phyloP scores from a whole-genome alignment of 2,113 vertebrate species.

The Gorsachius goisagi region DNA sequence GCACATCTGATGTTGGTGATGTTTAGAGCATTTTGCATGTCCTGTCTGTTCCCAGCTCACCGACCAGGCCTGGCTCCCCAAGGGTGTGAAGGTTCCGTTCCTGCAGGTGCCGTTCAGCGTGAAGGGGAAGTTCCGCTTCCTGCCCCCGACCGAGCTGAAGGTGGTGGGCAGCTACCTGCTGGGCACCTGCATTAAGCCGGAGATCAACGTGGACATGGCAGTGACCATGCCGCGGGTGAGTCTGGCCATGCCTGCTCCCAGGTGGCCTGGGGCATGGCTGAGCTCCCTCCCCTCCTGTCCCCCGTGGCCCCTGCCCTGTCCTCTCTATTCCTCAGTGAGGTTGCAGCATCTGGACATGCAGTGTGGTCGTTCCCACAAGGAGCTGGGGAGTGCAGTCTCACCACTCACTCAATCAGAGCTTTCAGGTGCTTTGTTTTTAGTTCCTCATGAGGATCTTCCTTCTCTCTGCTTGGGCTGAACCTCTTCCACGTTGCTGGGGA shows the following conservation, averaged over 20 bases:
- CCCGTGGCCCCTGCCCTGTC: rapidly evolving
- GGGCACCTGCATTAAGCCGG: slow-evolving; percentile 87
- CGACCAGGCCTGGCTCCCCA: slow-evolving; percentile 86
- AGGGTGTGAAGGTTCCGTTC: slow-evolving; percentile 83
- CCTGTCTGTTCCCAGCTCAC: slow-evolving; percentile 71
- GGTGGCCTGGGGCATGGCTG: neutral
- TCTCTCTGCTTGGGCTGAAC: neutral
- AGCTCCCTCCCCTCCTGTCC: neutral
- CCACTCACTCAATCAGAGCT: neutral
- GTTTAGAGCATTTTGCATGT: rapidly evolving
- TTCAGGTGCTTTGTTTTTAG: neutral
- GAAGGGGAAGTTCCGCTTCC: slow-evolving; percentile 88
- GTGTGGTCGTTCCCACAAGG: rapidly evolving
- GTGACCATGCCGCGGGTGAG: slow-evolving; percentile 90
- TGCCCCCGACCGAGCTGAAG: slow-evolving; percentile 81
- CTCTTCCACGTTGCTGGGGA: neutral
- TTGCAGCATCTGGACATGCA: neutral
- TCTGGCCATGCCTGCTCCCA: neutral
- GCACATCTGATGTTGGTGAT: neutral
- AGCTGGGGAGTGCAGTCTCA: neutral
- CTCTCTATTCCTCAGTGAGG: neutral
- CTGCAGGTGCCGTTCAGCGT: slow-evolving; percentile 82
- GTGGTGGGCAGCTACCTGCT: slow-evolving; percentile 94
- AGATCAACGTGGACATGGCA: slow-evolving; percentile 85
- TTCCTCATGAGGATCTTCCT: neutral